Evolutionary conservation across 2,888 invertebrate genomes (phyloP).

Genomic region (Nomada lathburiana): DNA sequence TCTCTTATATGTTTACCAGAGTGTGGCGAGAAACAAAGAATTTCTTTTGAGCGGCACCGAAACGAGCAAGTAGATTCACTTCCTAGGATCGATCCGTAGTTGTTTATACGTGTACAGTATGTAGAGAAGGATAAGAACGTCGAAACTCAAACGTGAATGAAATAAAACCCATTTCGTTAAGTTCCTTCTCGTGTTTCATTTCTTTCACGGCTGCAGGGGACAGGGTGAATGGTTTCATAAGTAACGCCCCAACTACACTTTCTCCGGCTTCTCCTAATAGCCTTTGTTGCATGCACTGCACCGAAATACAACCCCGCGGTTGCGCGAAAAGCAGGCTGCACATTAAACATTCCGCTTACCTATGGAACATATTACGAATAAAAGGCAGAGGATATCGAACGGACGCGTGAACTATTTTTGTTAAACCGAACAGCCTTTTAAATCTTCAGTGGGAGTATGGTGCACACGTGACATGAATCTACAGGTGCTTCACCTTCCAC

Average conservation of each 20-base stretch:
- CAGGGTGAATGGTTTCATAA: conserved; percentile 54
- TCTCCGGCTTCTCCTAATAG: conserved; percentile 44
- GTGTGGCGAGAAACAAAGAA: conserved; percentile 33
- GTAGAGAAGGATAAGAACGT: conserved; percentile 2
- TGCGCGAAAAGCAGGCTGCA: neutral
- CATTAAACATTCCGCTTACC: neutral
- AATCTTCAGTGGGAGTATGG: neutral
- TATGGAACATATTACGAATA: neutral
- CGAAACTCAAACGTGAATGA: neutral
- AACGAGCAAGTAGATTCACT: neutral
- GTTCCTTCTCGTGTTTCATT: conserved; percentile 26
- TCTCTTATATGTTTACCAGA: conserved; percentile 22
- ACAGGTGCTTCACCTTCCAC: neutral
- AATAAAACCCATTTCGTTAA: conserved; percentile 27
- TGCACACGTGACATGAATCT: neutral
- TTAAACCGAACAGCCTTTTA: no score
- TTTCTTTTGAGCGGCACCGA: conserved; percentile 17
- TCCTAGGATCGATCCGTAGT: neutral
- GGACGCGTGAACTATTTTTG: neutral
- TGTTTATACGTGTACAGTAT: neutral
- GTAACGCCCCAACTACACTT: conserved; percentile 48
- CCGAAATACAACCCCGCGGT: conserved; percentile 30
- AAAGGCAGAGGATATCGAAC: neutral
- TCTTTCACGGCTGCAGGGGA: conserved; percentile 35
- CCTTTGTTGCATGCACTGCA: conserved; percentile 36